Evolutionary conservation across 1,140 invertebrate genomes (phyloP), one percentile per base, ranked within the genome.

Genomic region (Sipha flava): DNA sequence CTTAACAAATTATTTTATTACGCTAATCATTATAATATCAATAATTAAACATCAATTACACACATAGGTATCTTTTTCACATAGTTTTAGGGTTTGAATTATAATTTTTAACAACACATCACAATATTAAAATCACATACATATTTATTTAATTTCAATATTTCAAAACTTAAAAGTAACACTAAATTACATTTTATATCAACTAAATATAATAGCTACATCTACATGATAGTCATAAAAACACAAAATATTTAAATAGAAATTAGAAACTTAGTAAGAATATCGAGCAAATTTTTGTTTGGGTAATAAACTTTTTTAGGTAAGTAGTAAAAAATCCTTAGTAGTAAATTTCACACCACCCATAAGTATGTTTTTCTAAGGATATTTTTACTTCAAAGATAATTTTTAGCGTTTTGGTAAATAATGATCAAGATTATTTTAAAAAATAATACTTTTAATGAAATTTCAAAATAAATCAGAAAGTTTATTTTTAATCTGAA

Each of bases 1-100:
- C 23, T 84, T 87, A 1, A 85, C 87, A 82, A 86, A 89, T 82
- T 86, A 89, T 88, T 91, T 92, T 85, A 89, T 88, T 86, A 79
- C 6, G 81, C 43, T 72, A 23, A 75, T 54, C 81, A 45, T 79
- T 81, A 40, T 29, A 57, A 29, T 80, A 73, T 31, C 23, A 70
- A 29, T 29, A 45, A 70, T 31, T n/a, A 29, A n/a, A 70, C 43
- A 47, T n/a, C 23, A 70, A 47, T 18, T 47, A 70, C 66, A 70
- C 40, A 18, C 66, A n/a, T 16, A 66, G 12, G 12, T 68, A 70
- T 70, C 16, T 66, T 66, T 66, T 5, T 66, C 34, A 62, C 31
- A 62, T 70, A 1, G 26, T 70, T 47, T 70, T 23, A 47, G 7
- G 23, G 23, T 26, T 29, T 47, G n/a, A 49, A n/a, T n/a, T 49